Conservation (phyloP, 2,113 vertebrate species). For the Scolopax mira region DNA sequence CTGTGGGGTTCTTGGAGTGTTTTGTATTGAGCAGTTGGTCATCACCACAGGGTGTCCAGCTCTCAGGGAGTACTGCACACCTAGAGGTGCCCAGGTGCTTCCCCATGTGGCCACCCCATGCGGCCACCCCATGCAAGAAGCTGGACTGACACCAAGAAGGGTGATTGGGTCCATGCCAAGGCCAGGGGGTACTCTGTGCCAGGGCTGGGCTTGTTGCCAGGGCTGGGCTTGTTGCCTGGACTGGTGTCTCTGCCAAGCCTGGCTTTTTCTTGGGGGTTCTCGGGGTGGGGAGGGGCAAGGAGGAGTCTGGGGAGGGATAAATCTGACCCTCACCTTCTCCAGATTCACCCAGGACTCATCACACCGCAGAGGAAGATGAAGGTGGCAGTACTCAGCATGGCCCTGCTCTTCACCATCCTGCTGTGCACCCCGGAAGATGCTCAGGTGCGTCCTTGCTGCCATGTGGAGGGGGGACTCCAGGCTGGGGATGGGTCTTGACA, state of each 20-base stretch:
- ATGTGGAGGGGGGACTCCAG: not conserved
- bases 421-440: not conserved
- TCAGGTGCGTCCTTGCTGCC: not conserved
- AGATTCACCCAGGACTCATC: not conserved
- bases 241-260: not conserved
- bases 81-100: not conserved
- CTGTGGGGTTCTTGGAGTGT: no score
- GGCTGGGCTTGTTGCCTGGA: not conserved
- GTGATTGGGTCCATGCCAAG: rapidly evolving
- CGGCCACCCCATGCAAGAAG: not conserved
- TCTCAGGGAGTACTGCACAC: not conserved
- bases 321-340: not conserved
- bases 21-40: not conserved
- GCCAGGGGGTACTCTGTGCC: not conserved
- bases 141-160: not conserved
- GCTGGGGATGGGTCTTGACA: no score
- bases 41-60: not conserved
- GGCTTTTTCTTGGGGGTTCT: not conserved
- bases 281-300: not conserved
- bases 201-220: not conserved
- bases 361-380: not conserved
- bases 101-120: not conserved
- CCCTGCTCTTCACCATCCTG: not conserved
- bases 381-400: not conserved
- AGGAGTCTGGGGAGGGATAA: not conserved